Evolutionary conservation across 2,888 invertebrate genomes (phyloP).

Genomic region (Drymonia ruficornis): DNA sequence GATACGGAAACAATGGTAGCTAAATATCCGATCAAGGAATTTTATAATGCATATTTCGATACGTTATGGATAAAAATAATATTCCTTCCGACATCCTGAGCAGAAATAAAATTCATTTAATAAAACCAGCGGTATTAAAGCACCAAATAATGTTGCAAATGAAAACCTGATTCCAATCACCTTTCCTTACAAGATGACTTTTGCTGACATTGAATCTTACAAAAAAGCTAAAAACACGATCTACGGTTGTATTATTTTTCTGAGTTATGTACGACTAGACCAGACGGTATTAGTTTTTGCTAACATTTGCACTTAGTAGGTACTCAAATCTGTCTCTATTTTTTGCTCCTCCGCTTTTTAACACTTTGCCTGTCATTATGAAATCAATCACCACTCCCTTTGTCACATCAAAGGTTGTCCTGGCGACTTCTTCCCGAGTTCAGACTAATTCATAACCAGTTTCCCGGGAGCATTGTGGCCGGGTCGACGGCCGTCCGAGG

Average conservation of each 20-base stretch:
- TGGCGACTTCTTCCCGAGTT: slow-evolving; percentile 9
- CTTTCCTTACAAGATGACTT: not conserved
- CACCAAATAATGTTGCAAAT: too few relatives aligned
- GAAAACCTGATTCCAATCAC: not conserved
- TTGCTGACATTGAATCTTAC: not conserved
- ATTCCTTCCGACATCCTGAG: too few relatives aligned
- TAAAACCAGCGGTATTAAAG: too few relatives aligned
- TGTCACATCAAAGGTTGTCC: slow-evolving; percentile 10
- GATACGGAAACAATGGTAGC: too few relatives aligned
- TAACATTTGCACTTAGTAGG: too few relatives aligned
- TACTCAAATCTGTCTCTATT: too few relatives aligned
- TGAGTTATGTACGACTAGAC: not conserved
- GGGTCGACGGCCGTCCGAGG: slow-evolving; percentile 34
- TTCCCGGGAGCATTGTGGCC: slow-evolving; percentile 7
- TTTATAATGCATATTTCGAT: too few relatives aligned
- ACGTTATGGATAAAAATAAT: too few relatives aligned
- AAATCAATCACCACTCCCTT: not conserved
- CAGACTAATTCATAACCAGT: slow-evolving; percentile 26
- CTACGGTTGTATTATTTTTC: not conserved
- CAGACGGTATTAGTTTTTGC: too few relatives aligned
- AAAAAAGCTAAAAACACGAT: not conserved
- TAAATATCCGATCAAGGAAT: too few relatives aligned
- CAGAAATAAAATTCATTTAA: too few relatives aligned
- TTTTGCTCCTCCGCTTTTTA: too few relatives aligned
- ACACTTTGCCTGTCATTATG: not conserved